These are phyloP conservation scores for Pandemis heparana DNA, from an alignment of 2,888 invertebrate species.

Conservation along the genomic window DNA sequence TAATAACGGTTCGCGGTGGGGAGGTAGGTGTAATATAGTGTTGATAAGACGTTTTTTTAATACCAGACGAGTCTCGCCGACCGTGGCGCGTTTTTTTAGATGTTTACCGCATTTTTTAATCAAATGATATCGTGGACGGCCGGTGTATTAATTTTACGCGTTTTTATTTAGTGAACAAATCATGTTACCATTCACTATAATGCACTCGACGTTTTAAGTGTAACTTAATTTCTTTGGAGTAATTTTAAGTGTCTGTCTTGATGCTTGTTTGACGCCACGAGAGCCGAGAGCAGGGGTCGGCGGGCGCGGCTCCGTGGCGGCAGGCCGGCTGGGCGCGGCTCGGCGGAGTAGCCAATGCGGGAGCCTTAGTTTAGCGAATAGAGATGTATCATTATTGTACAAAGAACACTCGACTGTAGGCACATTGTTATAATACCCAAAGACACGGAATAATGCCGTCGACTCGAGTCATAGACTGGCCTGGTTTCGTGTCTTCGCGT, in stretches of 20 bases:
- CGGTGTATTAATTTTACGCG: conserved; percentile 45
- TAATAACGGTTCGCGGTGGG: conserved; percentile 30
- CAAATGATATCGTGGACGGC: conserved; percentile 26
- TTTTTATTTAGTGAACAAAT: conserved; percentile 79
- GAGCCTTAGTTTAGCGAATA: conserved; percentile 71
- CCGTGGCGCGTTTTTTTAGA: conserved; percentile 17
- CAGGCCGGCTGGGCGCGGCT: conserved; percentile 6
- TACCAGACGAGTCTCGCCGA: conserved; percentile 19
- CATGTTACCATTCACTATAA: conserved; percentile 83
- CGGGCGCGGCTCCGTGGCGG: conserved; percentile 38
- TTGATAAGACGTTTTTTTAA: conserved; percentile 14
- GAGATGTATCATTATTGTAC: conserved; percentile 79
- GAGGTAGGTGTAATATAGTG: conserved; percentile 1
- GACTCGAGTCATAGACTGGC: background rate
- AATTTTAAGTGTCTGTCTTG: conserved; percentile 60
- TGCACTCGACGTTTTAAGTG: conserved; percentile 72
- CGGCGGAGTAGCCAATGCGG: conserved; percentile 47
- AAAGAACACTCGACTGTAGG: conserved; percentile 80
- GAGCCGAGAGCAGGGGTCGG: conserved; percentile 2
- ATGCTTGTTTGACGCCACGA: conserved; percentile 15
- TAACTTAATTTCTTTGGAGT: conserved; percentile 71
- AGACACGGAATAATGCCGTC: conserved; percentile 24
- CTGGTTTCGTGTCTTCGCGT: conserved; percentile 35
- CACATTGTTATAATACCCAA: conserved; percentile 74
- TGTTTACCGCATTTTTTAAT: conserved; percentile 29